These are phyloP conservation scores for Triops longicaudatus DNA, from an alignment of 1,140 invertebrate genomes.

Conservation along the genomic window DNA sequence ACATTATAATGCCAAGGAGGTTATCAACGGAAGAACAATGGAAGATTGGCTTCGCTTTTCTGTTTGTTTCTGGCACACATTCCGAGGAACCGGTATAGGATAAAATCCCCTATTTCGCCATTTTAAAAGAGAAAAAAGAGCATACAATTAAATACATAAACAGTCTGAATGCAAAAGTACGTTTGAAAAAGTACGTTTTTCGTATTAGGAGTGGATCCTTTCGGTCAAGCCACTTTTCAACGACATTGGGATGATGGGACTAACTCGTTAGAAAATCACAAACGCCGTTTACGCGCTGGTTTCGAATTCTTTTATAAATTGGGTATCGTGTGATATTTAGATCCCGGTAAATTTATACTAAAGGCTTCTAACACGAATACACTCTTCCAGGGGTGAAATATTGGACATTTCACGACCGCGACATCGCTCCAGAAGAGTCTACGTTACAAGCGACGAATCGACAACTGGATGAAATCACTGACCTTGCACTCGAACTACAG, in stretches of 20 bases:
- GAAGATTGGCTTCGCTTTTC: conserved; percentile 58
- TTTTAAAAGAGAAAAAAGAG: background rate
- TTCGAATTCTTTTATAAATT: conserved; percentile 57
- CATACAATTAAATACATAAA: too few relatives aligned
- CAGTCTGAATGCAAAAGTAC: too few relatives aligned
- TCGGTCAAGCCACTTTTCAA: conserved; percentile 43
- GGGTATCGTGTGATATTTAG: conserved; percentile 32
- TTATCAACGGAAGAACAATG: conserved; percentile 45
- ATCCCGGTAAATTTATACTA: background rate
- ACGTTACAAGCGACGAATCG: conserved; percentile 46
- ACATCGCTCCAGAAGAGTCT: conserved; percentile 43
- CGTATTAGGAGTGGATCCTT: conserved; percentile 44
- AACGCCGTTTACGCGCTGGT: conserved; percentile 49
- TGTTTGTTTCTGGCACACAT: conserved; percentile 47
- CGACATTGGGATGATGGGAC: conserved; percentile 51
- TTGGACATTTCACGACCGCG: conserved; percentile 54
- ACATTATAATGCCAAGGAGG: conserved; percentile 34
- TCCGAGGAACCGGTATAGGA: conserved; percentile 41
- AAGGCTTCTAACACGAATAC: background rate
- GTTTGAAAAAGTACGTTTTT: conserved; percentile 6
- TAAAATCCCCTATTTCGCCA: background rate
- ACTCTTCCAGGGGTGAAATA: conserved; percentile 47
- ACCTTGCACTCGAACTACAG: conserved; percentile 48
- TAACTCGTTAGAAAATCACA: conserved; percentile 49
- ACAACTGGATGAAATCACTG: conserved; percentile 50